These are phyloP conservation scores for Erebia aethiops DNA, from an alignment of 2,888 invertebrate genomes.

Conservation along the genomic window DNA sequence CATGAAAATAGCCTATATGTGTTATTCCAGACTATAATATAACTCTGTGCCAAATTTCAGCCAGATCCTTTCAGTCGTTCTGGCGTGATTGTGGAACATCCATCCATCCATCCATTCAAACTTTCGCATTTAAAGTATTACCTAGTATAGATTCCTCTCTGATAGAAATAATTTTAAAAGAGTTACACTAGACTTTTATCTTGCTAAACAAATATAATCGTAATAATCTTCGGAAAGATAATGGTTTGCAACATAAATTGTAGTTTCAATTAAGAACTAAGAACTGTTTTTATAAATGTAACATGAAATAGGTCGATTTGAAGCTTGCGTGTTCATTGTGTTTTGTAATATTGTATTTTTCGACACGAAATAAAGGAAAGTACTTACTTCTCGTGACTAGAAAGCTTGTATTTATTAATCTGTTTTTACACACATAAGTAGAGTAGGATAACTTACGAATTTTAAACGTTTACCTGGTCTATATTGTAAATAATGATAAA, in stretches of 20 bases:
- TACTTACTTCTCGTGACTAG: not conserved
- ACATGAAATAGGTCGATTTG: constrained; percentile 25
- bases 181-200: not conserved
- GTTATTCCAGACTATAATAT: no score
- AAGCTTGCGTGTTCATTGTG: constrained; percentile 24
- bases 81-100: no score
- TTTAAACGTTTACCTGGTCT: no score
- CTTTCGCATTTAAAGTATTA: no score
- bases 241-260: not conserved
- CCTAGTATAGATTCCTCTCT: not conserved
- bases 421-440: no score
- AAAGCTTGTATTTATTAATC: not conserved
- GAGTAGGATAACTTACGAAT: no score
- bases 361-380: constrained; percentile 16
- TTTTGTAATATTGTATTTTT: constrained; percentile 25
- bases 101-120: no score
- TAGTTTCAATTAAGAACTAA: constrained; percentile 20
- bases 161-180: not conserved
- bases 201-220: not conserved
- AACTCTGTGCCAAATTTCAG: no score
- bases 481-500: no score
- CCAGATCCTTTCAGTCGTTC: no score
- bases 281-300: constrained; percentile 7
- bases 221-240: constrained; percentile 2
- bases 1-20: no score